Percentiles rank a stretch among this genome's conserved stretches.
These are phyloP conservation scores for Varanus komodoensis DNA, from an alignment of 2,113 vertebrate species.

Conservation along the genomic window DNA sequence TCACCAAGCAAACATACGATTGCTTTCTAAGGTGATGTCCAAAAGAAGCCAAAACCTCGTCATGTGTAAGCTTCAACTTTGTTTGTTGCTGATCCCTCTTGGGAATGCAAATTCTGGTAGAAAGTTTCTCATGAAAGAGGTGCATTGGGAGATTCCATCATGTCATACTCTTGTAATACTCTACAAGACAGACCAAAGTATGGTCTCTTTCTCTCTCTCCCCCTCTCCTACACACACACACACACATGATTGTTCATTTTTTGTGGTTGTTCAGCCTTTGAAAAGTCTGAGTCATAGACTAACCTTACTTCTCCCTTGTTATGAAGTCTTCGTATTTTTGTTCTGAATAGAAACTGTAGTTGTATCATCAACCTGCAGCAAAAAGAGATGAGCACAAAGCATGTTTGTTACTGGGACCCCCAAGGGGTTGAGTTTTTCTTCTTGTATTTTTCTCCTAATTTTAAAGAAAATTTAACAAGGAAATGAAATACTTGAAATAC, in stretches of 20 bases:
- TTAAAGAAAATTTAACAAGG: constrained; percentile 57
- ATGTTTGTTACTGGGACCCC: constrained; percentile 41
- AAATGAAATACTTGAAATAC: constrained; percentile 65
- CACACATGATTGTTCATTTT: neutral
- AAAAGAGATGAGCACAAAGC: constrained; percentile 39
- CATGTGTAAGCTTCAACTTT: neutral
- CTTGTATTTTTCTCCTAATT: constrained; percentile 33
- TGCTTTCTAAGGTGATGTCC: neutral
- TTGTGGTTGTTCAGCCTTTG: neutral
- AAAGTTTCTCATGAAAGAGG: constrained; percentile 32
- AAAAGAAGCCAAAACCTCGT: neutral
- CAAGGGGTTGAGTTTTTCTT: constrained; percentile 17
- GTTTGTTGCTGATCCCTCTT: constrained; percentile 5
- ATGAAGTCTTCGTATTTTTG: constrained; percentile 6
- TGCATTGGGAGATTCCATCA: constrained; percentile 5
- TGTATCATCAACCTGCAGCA: constrained; percentile 18
- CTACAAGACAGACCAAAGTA: neutral
- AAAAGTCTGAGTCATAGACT: neutral
- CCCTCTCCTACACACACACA: too few species aligned
- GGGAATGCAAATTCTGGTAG: neutral
- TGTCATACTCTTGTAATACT: neutral
- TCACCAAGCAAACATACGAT: too few species aligned
- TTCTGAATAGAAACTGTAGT: constrained; percentile 21
- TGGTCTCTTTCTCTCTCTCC: neutral
- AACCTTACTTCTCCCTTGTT: neutral